Conservation (phyloP, 2,888 invertebrate species). For the Ryuthela nishihirai region DNA sequence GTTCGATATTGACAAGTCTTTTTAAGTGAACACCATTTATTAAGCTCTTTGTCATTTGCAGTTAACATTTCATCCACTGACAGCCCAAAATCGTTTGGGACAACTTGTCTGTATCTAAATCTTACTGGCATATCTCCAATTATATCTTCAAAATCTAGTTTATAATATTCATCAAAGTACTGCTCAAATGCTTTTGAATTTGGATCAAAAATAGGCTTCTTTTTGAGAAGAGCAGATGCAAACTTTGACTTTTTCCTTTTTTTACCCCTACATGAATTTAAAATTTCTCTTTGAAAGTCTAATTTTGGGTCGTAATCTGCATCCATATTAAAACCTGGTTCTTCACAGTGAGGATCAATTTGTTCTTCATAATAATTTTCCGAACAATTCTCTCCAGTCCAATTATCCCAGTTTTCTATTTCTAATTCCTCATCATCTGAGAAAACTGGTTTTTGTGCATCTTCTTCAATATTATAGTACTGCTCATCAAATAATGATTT, state of each 20-base stretch:
- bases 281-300: constrained; percentile 59
- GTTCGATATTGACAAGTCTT: constrained; percentile 71
- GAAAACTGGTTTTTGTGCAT: constrained; percentile 75
- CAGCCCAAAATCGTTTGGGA: constrained; percentile 87
- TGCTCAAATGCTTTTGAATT: constrained; percentile 55
- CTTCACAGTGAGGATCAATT: constrained; percentile 49
- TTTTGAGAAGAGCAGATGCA: constrained; percentile 64
- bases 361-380: constrained; percentile 64
- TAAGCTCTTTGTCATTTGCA: constrained; percentile 89
- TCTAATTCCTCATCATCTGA: constrained; percentile 68
- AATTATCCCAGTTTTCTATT: constrained; percentile 66
- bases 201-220: constrained; percentile 84
- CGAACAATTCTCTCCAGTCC: constrained; percentile 53
- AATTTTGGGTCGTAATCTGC: constrained; percentile 68
- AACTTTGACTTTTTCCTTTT: constrained; percentile 63
- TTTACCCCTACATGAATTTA: constrained; percentile 52
- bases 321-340: constrained; percentile 84
- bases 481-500: constrained; percentile 74
- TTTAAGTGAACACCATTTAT: constrained; percentile 91
- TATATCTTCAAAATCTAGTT: constrained; percentile 91
- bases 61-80: constrained; percentile 86
- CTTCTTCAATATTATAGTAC: constrained; percentile 71
- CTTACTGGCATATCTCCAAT: constrained; percentile 81
- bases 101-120: constrained; percentile 83
- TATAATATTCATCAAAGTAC: constrained; percentile 92